phyloP scores from a whole-genome alignment of 2,888 invertebrate genomes.

The Acleris literana region DNA sequence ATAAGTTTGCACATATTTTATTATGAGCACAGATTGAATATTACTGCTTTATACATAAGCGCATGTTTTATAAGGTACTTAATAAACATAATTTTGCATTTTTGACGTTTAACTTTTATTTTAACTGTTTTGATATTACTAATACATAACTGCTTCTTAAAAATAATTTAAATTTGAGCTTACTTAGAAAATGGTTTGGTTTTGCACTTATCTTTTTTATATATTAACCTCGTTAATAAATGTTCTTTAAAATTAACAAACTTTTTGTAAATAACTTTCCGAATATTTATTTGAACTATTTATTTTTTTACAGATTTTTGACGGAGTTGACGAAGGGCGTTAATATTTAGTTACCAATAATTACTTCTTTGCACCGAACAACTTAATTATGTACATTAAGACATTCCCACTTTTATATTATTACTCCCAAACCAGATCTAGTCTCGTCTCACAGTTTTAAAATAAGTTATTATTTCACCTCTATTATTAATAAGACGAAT shows the following conservation, averaged over 20 bases:
- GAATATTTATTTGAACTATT: constrained; percentile 42
- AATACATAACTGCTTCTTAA: constrained; percentile 14
- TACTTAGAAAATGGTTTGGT: constrained; percentile 19
- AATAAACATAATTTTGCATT: not conserved
- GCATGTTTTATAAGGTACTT: constrained; percentile 11
- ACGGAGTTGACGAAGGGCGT: constrained; percentile 52
- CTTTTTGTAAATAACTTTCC: constrained; percentile 40
- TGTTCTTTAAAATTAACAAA: not conserved
- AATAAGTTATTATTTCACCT: constrained; percentile 59
- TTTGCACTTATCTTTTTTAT: not conserved
- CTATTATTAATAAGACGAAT: constrained; percentile 27
- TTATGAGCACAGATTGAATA: not conserved
- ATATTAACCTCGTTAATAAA: not conserved
- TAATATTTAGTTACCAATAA: constrained; percentile 60
- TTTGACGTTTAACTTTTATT: constrained; percentile 18
- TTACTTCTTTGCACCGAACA: constrained; percentile 42
- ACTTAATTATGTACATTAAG: constrained; percentile 39
- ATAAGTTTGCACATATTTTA: not conserved
- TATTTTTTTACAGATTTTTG: constrained; percentile 74
- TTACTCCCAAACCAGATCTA: constrained; percentile 76
- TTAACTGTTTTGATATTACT: constrained; percentile 30
- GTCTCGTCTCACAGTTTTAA: constrained; percentile 83
- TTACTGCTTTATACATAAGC: constrained; percentile 16
- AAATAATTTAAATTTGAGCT: not conserved
- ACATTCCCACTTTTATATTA: constrained; percentile 46